Evolutionary conservation across 2,113 vertebrate species (phyloP), one percentile per base, ranked within the genome.

Genomic region (Vidua macroura): DNA sequence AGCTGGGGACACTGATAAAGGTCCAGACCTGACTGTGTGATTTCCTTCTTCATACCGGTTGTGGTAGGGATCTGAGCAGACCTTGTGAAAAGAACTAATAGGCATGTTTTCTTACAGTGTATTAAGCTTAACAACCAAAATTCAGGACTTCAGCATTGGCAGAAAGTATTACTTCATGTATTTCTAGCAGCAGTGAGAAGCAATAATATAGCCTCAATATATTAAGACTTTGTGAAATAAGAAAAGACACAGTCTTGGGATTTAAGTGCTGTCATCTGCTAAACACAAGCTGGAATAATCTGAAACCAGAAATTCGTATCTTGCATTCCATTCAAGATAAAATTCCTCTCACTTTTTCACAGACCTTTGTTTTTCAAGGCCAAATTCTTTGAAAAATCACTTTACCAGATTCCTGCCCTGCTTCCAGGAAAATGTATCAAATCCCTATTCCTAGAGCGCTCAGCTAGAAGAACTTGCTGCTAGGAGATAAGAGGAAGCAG

Each of bases 381-480:
- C 63, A 87, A 86, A 53, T 49, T 68, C 39, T 92, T 87, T 79
- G 83, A 93, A 92, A 92, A 96, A 97, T 79, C 51, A 55, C 73
- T 94, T 96, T 75, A 92, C 52, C 62, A 77, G 49, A 88, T 75
- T 75, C 52, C 72, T 41, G 19, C 13, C 79, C 41, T 91, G 41
- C 80, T 96, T 83, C 88, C 90, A 97, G 87, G 94, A 96, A 96
- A 94, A 77, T 5, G 6, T 90, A 90, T 91, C 89, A 92, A 92
- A 68, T 77, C 39, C 13, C 37, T 43, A 5, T 72, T 79, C 66
- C 91, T 86, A 83, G n/a, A 80, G 27, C 8, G 3, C 75, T 79
- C 63, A 78, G 72, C 51, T 78, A 92, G 25, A 87, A 63, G 17
- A 62, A 51, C 39, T 74, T 70, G 27, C 28, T 80, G 49, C n/a